Evolutionary conservation across 1,140 invertebrate genomes (phyloP).

Genomic region (Calephelis virginiensis): DNA sequence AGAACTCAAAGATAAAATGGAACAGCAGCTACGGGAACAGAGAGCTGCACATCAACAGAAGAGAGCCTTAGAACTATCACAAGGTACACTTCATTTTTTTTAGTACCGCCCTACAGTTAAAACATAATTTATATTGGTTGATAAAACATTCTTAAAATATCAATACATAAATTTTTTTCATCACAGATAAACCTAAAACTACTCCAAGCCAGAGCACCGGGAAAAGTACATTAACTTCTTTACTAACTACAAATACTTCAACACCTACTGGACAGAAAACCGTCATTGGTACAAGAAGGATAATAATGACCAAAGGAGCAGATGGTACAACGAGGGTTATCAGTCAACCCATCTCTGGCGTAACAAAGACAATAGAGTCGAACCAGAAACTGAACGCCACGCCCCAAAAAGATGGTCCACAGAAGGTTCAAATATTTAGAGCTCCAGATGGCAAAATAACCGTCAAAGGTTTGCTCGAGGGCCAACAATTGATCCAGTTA

Average conservation of each 20-base stretch:
- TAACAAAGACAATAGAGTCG: conserved; percentile 43
- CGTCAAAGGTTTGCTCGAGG: conserved; percentile 92
- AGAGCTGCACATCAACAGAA: conserved; percentile 93
- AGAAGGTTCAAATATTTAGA: conserved; percentile 94
- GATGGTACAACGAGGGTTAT: conserved; percentile 89
- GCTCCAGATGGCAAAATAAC: conserved; percentile 94
- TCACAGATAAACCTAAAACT: conserved; percentile 61
- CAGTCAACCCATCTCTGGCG: conserved; percentile 72
- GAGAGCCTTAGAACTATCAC: conserved; percentile 82
- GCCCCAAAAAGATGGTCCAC: conserved; percentile 77
- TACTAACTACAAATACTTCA: conserved; percentile 78
- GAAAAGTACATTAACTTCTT: conserved; percentile 84
- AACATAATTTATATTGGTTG: neutral
- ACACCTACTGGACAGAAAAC: conserved; percentile 82
- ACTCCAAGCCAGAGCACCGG: conserved; percentile 76
- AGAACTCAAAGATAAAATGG: conserved; percentile 94
- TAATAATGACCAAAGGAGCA: conserved; percentile 89
- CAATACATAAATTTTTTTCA: conserved; percentile 13
- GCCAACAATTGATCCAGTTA: conserved; percentile 96
- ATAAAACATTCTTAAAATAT: neutral
- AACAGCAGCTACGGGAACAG: conserved; percentile 92
- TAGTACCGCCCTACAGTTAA: neutral
- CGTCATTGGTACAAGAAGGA: conserved; percentile 84
- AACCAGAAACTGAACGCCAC: conserved; percentile 47
- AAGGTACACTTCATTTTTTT: conserved; percentile 46